Evolutionary conservation across 2,888 invertebrate genomes (phyloP).

Genomic region (Sclerodermus sp.): DNA sequence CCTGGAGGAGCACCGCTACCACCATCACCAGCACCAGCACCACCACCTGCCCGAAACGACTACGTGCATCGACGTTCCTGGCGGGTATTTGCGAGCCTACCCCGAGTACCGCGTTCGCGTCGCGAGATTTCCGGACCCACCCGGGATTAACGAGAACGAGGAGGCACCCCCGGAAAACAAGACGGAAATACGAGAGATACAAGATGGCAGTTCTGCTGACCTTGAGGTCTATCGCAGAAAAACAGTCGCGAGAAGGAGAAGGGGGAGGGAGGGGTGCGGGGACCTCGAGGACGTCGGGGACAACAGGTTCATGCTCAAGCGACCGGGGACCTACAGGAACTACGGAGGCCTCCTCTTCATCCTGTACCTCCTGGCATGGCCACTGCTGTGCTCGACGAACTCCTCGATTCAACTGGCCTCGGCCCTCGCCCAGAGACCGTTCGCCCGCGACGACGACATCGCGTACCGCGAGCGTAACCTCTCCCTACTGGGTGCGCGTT

Average conservation of each 20-base stretch:
- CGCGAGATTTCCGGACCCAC: too few relatives aligned
- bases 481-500: background rate
- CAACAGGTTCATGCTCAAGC: background rate
- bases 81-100: conserved; percentile 7
- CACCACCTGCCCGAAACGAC: conserved; percentile 10
- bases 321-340: conserved; percentile 3
- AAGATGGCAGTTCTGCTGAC: too few relatives aligned
- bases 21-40: too few relatives aligned
- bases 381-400: conserved; percentile 42
- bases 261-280: conserved; percentile 3
- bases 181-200: too few relatives aligned
- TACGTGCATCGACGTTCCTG: conserved; percentile 18
- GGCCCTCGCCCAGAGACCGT: conserved; percentile 36
- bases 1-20: too few relatives aligned
- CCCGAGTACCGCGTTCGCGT: background rate
- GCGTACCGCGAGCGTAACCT: conserved; percentile 1
- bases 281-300: background rate
- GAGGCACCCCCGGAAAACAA: too few relatives aligned
- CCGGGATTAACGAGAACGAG: too few relatives aligned
- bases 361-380: conserved; percentile 46
- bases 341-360: conserved; percentile 38
- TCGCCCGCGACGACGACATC: conserved; percentile 27
- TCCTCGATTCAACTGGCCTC: conserved; percentile 33
- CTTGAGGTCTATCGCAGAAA: conserved; percentile 21
- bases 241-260: conserved; percentile 17